A percentile compares a stretch with the other conserved stretches of the same genome.
phyloP scores from a whole-genome alignment of 1,140 invertebrate genomes.

The Anoplolepis gracilipes region DNA sequence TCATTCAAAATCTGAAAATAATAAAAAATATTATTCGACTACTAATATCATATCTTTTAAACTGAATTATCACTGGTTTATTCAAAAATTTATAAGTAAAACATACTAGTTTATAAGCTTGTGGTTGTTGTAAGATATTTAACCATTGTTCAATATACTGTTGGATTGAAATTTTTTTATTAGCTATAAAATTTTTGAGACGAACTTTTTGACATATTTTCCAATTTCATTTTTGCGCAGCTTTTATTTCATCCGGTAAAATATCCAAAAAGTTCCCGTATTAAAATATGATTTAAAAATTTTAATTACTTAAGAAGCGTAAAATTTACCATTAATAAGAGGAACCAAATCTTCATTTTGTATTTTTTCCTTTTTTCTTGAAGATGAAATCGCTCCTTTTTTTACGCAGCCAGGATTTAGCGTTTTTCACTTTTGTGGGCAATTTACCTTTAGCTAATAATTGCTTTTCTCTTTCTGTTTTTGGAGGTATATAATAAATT shows the following conservation, averaged over 20 bases:
- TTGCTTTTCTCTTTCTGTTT: slow-evolving; percentile 11
- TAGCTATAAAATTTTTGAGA: neutral
- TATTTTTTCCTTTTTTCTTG: neutral
- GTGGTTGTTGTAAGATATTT: slow-evolving; percentile 5
- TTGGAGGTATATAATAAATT: slow-evolving; percentile 15
- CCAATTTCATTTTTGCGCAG: slow-evolving; percentile 13
- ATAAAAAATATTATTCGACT: neutral
- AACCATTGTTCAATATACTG: slow-evolving; percentile 2
- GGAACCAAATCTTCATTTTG: neutral
- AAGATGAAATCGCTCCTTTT: neutral
- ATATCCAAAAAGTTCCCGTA: neutral
- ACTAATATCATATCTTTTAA: neutral
- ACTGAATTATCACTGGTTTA: no score
- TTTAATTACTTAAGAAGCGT: neutral
- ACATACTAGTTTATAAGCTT: neutral
- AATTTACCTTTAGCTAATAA: neutral
- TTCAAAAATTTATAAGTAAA: neutral
- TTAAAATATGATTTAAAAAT: neutral
- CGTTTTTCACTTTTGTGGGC: neutral
- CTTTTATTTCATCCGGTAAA: neutral
- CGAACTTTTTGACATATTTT: neutral
- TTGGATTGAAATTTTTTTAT: neutral
- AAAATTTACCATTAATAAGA: neutral
- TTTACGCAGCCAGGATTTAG: neutral
- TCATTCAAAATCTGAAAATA: neutral